Evolutionary conservation across 2,113 vertebrate genomes (phyloP).

Genomic region (Corvus hawaiiensis): DNA sequence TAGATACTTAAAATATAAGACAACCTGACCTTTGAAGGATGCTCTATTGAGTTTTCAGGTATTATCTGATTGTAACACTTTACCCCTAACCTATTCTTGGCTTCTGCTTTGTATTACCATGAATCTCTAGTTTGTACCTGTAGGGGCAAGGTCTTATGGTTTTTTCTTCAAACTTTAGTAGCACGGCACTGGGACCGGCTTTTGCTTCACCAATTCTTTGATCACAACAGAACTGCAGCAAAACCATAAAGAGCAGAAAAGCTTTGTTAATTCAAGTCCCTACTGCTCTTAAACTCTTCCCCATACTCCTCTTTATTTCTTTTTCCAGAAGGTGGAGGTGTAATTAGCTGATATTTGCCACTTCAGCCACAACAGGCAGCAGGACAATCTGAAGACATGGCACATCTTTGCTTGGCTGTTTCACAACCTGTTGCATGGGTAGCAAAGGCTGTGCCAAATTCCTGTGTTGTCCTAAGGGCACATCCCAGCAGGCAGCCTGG

Average conservation of each 20-base stretch:
- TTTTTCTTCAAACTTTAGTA: background rate
- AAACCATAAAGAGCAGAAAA: background rate
- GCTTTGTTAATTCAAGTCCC: background rate
- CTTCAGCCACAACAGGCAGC: background rate
- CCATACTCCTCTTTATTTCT: background rate
- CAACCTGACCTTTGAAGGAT: background rate
- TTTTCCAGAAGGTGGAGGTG: background rate
- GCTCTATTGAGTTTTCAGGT: conserved; percentile 13
- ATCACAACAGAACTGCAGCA: background rate
- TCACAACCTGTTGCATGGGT: background rate
- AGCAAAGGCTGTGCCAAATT: background rate
- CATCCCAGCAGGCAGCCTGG: background rate
- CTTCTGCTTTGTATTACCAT: background rate
- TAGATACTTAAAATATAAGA: background rate
- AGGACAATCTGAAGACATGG: background rate
- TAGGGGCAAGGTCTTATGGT: background rate
- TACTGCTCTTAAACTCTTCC: background rate
- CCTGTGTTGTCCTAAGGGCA: background rate
- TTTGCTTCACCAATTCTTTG: background rate
- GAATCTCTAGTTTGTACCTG: background rate
- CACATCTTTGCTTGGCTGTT: background rate
- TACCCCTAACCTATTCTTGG: background rate
- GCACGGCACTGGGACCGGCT: background rate
- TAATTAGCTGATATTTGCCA: background rate
- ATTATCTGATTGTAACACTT: background rate